phyloP scores from a whole-genome alignment of 2,113 vertebrate genomes.

The Vicugna pacos region DNA sequence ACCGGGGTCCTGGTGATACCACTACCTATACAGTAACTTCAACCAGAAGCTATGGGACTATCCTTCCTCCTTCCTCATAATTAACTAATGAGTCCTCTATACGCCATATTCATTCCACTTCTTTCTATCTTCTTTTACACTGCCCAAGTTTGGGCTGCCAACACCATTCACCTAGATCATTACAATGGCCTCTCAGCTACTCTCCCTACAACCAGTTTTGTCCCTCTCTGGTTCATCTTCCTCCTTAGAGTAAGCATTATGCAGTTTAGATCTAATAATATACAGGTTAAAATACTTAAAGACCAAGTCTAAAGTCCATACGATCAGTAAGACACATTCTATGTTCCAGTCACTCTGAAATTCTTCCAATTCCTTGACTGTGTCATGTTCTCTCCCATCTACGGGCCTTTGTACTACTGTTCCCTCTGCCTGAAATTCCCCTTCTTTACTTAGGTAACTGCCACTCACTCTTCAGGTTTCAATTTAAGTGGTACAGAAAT shows the following conservation, averaged over 20 bases:
- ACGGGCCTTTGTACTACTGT: neutral
- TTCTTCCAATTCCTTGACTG: neutral
- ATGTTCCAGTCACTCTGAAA: neutral
- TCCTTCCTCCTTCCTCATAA: neutral
- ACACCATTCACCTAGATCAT: neutral
- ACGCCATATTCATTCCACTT: neutral
- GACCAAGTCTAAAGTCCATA: neutral
- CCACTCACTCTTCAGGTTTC: neutral
- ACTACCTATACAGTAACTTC: neutral
- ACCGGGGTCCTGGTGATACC: neutral
- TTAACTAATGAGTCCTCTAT: neutral
- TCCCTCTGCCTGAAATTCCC: neutral
- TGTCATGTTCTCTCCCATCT: neutral
- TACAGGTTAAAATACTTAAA: neutral
- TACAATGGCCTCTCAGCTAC: neutral
- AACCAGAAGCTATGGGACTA: neutral
- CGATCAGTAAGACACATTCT: neutral
- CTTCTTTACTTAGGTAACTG: neutral
- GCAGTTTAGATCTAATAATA: neutral
- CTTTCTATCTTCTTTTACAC: neutral
- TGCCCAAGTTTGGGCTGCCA: neutral
- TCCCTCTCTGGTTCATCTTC: neutral
- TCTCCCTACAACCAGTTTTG: neutral
- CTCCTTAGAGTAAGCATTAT: neutral
- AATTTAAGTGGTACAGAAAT: constrained; percentile 1